Evolutionary conservation across 2,113 vertebrate species (phyloP).

Genomic region (Himantopus leucocephalus): DNA sequence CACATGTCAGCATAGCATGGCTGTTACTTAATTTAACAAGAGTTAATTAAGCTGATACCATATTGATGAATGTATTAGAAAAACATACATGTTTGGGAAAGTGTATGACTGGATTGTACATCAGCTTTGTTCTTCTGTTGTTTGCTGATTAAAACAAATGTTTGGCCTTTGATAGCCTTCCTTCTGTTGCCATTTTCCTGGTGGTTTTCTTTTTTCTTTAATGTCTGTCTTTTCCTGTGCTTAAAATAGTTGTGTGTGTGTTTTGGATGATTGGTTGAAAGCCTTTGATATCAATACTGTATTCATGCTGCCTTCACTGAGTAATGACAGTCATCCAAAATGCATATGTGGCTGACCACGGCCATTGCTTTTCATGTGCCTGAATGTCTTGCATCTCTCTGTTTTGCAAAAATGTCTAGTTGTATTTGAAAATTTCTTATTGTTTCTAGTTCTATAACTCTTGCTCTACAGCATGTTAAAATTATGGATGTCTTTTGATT

Average conservation of each 20-base stretch:
- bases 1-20: neutral
- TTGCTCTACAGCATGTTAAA: neutral
- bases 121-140: neutral
- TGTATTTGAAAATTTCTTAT: neutral
- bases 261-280: neutral
- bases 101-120: neutral
- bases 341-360: neutral
- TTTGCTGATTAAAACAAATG: neutral
- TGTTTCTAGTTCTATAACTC: neutral
- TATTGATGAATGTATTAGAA: neutral
- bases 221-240: neutral
- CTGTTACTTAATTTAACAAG: neutral
- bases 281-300: neutral
- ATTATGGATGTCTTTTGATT: neutral
- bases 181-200: neutral
- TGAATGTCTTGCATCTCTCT: neutral
- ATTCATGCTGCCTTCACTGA: neutral
- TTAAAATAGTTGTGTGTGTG: accelerated
- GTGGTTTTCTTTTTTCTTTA: neutral
- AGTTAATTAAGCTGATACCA: neutral
- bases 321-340: neutral
- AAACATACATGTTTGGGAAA: neutral
- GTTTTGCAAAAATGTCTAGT: neutral
- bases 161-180: neutral
- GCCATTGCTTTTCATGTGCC: neutral